These are phyloP conservation scores for Hylomyscus alleni DNA, from an alignment of 2,797 vertebrate species.

Conservation along the genomic window DNA sequence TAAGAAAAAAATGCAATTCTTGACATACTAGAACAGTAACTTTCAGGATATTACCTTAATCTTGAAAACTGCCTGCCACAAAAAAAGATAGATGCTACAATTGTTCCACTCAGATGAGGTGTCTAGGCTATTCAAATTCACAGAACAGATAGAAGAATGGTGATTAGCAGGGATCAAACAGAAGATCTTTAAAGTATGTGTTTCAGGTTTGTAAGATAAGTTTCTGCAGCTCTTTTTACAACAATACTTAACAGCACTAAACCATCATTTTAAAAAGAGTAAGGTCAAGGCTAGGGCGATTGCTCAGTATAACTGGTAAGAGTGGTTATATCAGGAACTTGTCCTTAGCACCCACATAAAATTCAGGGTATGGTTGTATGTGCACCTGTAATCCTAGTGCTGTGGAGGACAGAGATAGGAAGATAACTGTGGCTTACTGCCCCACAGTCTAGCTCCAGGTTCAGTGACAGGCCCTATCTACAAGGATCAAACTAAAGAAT, in stretches of 20 bases:
- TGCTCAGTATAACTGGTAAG: not conserved
- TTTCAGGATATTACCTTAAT: not conserved
- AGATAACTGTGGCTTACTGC: not conserved
- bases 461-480: not conserved
- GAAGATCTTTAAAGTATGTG: not conserved
- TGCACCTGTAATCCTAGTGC: not conserved
- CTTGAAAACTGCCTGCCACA: constrained; percentile 31
- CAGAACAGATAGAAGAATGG: constrained; percentile 24
- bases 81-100: not conserved
- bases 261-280: not conserved
- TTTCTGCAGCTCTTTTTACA: not conserved
- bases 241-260: constrained; percentile 32
- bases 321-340: not conserved
- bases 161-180: not conserved
- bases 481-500: not conserved
- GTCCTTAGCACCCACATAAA: not conserved
- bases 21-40: constrained; percentile 52
- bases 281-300: not conserved
- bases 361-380: not conserved
- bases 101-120: not conserved
- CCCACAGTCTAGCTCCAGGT: not conserved
- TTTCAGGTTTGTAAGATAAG: constrained; percentile 37
- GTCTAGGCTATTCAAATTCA: constrained; percentile 33
- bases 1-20: constrained; percentile 12
- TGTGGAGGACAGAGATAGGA: not conserved